Percentiles rank a stretch among this genome's conserved stretches.
Evolutionary conservation across 2,113 vertebrate genomes (phyloP).

Genomic region (Chloroceryle aenea): DNA sequence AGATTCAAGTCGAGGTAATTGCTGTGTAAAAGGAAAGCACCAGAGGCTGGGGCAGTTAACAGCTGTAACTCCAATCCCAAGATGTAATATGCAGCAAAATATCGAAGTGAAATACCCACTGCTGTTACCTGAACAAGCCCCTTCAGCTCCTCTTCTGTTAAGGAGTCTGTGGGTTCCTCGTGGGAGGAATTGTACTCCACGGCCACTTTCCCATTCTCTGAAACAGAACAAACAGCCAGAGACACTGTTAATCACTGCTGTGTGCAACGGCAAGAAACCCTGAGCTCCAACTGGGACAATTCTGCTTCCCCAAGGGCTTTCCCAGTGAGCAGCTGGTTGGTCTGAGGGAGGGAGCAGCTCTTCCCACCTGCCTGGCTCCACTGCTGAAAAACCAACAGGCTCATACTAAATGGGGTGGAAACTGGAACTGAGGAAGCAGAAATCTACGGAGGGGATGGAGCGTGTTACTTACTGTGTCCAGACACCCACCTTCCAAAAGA

Average conservation of each 20-base stretch:
- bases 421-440: not conserved
- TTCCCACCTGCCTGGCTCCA: not conserved
- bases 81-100: too few relatives aligned
- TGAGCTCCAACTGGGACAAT: not conserved
- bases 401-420: not conserved
- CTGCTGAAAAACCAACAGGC: not conserved
- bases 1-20: not conserved
- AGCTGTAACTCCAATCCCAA: not conserved
- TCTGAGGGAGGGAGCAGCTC: not conserved
- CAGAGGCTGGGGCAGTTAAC: not conserved
- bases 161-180: conserved; percentile 58
- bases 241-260: accelerated
- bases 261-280: not conserved
- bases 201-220: conserved; percentile 79
- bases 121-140: conserved; percentile 72
- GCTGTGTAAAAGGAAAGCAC: not conserved
- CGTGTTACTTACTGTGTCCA: not conserved
- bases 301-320: not conserved
- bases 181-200: conserved; percentile 63
- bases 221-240: not conserved
- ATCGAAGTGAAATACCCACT: not conserved
- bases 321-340: not conserved
- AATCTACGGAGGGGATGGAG: not conserved
- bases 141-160: conserved; percentile 71
- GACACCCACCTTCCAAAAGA: not conserved